Base-by-base conservation (phyloP, 2,113 vertebrate species). In the Xerus inauris region DNA sequence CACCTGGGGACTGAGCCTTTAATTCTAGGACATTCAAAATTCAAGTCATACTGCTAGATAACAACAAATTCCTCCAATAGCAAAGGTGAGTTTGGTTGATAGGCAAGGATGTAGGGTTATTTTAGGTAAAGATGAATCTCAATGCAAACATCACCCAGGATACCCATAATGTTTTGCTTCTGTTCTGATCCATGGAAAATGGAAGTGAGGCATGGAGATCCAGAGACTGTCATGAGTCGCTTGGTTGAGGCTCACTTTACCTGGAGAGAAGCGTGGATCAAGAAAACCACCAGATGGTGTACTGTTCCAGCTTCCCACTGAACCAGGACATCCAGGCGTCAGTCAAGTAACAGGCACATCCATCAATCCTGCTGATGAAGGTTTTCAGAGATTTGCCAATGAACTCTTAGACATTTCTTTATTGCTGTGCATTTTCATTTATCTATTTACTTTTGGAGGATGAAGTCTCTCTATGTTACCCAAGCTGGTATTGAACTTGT, bases 191-290 rank as follows among this genome's bases (percentile, higher is more conserved):
- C n/a, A n/a, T n/a, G n/a, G n/a, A n/a, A n/a, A n/a, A n/a, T 17
- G 26, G 5, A 42, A 14, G 24, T 14, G 24, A 8, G 17, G 10
- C 69, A 14, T 10, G 28, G 51, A 42, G 22, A 3, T 0, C 0
- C 14, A 24, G 5, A 0, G 2, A 0, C 2, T 11, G 7, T 32
- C 4, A 57, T 38, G 1, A 5, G 10, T 19, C 1, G 19, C 5
- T 11, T 24, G 57, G 19, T 8, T 6, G 14, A 65, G 19, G 20
- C 3, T 2, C 0, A n/a, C 17, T 69, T 47, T 8, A 11, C 6
- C 32, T 24, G 8, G 11, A 32, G 38, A 22, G 72, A 72, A 16
- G 20, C 40, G 11, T 3, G 11, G n/a, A 10, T 3, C 4, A 2
- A 20, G 54, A 24, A 65, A 73, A 24, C 4, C 40, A 0, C 12